Percentiles rank a stretch among this genome's conserved stretches.
phyloP scores from a whole-genome alignment of 2,888 invertebrate species.

The Pachycephus smyrnensis region DNA sequence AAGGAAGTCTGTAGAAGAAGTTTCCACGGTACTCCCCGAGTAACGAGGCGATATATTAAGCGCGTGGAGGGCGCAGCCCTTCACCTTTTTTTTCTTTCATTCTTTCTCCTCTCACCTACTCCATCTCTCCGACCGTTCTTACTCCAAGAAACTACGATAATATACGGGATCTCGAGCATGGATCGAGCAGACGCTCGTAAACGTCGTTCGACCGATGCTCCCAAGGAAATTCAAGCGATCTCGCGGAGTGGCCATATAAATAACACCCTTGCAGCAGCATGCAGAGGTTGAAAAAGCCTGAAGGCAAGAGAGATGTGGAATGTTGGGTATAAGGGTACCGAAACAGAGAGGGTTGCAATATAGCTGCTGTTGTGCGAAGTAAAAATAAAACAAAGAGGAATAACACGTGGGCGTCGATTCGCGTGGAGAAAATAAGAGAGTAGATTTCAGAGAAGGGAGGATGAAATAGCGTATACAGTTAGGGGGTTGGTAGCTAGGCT shows the following conservation, averaged over 20 bases:
- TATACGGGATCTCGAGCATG: not conserved
- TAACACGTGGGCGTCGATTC: not conserved
- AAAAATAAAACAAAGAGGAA: not conserved
- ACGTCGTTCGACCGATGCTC: conserved; percentile 5
- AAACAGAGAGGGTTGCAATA: not conserved
- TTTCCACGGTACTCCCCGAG: not conserved
- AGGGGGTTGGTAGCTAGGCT: not conserved
- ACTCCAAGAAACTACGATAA: not conserved
- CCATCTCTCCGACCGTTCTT: not conserved
- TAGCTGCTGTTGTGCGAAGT: not conserved
- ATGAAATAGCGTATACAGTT: not conserved
- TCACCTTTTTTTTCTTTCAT: not conserved
- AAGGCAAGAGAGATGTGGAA: not conserved
- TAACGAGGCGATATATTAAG: not conserved
- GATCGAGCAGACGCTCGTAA: not conserved
- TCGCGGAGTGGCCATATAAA: conserved; percentile 7
- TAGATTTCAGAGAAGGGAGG: conserved; percentile 10
- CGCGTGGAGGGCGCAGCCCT: not conserved
- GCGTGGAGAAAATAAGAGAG: conserved; percentile 1
- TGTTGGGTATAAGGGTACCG: not conserved
- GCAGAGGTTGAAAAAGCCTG: not conserved
- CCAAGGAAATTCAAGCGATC: conserved; percentile 3
- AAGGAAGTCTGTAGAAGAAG: not conserved
- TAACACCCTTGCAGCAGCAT: conserved; percentile 2
- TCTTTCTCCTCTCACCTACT: too few species aligned